These are phyloP conservation scores for Thryonomys swinderianus DNA, from an alignment of 2,113 vertebrate genomes.

Conservation along the genomic window DNA sequence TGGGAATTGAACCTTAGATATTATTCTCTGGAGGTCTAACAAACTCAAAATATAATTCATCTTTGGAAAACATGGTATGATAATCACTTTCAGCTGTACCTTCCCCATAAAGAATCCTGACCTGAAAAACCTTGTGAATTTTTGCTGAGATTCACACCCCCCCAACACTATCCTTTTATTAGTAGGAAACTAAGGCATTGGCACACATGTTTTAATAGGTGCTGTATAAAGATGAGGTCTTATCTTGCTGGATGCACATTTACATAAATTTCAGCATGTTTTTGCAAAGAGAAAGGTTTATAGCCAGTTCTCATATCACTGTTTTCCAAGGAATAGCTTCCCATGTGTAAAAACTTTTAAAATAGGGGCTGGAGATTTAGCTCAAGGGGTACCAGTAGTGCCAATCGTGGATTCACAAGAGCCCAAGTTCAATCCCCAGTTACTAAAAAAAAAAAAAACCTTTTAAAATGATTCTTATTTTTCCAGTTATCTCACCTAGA, in stretches of 20 bases:
- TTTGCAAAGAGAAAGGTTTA: neutral
- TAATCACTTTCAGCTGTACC: neutral
- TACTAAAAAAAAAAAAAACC: too few species aligned
- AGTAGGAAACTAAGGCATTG: conserved; percentile 18
- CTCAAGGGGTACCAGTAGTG: too few species aligned
- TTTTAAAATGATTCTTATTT: neutral
- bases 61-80: neutral
- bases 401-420: too few species aligned
- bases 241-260: neutral
- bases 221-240: neutral
- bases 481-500: neutral
- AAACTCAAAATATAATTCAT: neutral
- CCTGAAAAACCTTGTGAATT: neutral
- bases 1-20: neutral
- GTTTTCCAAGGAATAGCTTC: neutral
- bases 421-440: too few species aligned
- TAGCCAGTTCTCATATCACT: neutral
- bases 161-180: neutral
- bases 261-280: neutral
- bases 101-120: neutral
- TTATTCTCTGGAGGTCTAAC: neutral
- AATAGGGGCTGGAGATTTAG: too few species aligned
- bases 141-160: conserved; percentile 40
- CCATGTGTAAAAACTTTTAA: neutral
- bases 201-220: neutral